phyloP scores from a whole-genome alignment of 1,140 invertebrate genomes.

The Latrodectus geometricus region DNA sequence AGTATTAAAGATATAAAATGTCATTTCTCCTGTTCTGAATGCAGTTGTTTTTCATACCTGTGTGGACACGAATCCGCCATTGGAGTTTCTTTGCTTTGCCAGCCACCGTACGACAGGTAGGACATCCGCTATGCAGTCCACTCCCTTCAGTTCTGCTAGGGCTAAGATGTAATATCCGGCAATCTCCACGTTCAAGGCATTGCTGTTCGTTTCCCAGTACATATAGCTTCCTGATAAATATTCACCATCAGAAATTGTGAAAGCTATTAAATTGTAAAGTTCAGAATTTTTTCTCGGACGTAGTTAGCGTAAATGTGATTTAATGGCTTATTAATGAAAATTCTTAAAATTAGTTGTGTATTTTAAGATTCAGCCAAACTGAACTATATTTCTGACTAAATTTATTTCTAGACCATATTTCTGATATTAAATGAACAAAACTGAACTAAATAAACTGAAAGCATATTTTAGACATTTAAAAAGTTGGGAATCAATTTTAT shows the following conservation, averaged over 20 bases:
- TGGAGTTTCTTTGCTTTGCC: conserved; percentile 79
- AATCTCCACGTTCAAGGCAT: conserved; percentile 76
- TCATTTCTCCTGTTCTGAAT: too few relatives aligned
- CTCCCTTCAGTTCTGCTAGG: conserved; percentile 72
- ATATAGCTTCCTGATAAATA: neutral
- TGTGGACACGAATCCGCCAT: conserved; percentile 82
- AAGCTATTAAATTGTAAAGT: neutral
- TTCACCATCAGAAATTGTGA: neutral
- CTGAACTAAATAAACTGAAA: too few relatives aligned
- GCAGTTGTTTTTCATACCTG: conserved; percentile 65
- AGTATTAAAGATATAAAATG: too few relatives aligned
- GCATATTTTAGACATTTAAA: too few relatives aligned
- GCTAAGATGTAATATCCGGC: conserved; percentile 80
- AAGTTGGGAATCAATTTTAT: too few relatives aligned
- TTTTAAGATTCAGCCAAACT: too few relatives aligned
- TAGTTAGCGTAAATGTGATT: neutral
- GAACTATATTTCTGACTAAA: too few relatives aligned
- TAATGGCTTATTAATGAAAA: too few relatives aligned
- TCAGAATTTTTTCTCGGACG: neutral
- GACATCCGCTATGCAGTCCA: conserved; percentile 73
- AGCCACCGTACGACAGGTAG: conserved; percentile 79
- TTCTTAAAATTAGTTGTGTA: too few relatives aligned
- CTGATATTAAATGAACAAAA: too few relatives aligned
- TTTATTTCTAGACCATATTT: too few relatives aligned
- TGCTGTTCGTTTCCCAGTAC: conserved; percentile 23